phyloP scores from a whole-genome alignment of 2,797 vertebrate species.

The Florisuga fusca region DNA sequence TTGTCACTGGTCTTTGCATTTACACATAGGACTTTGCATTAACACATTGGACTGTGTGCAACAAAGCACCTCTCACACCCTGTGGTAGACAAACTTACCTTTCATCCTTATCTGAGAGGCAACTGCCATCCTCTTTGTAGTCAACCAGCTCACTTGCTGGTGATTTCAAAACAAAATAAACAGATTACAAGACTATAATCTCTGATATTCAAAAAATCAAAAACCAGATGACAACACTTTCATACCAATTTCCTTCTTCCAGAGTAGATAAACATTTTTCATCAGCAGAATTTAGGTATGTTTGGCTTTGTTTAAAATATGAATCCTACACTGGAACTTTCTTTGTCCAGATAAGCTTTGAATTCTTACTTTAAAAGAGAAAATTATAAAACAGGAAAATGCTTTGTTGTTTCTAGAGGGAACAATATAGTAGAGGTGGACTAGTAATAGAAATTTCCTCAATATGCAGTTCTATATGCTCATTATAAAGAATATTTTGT shows the following conservation, averaged over 20 bases:
- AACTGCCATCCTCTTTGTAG: not conserved
- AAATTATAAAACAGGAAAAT: not conserved
- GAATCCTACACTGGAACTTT: not conserved
- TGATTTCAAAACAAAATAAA: not conserved
- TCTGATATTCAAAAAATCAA: not conserved
- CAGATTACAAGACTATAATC: not conserved
- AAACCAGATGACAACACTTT: not conserved
- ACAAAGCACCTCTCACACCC: not conserved
- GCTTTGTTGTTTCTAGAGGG: not conserved
- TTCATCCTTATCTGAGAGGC: not conserved
- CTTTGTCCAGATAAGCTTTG: not conserved
- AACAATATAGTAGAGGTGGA: not conserved
- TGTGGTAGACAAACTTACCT: not conserved
- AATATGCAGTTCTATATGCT: not conserved
- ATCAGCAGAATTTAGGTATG: not conserved
- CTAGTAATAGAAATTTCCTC: not conserved
- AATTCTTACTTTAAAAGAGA: not conserved
- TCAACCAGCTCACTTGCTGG: not conserved
- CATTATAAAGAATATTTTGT: not conserved
- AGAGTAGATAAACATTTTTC: not conserved
- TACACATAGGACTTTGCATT: not conserved
- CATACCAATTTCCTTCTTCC: not conserved
- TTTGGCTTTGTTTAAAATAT: not conserved
- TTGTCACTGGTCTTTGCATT: not conserved
- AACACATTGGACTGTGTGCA: not conserved